These are phyloP conservation scores for Bujurquina vittata DNA, from an alignment of 2,113 vertebrate species.

Conservation along the genomic window DNA sequence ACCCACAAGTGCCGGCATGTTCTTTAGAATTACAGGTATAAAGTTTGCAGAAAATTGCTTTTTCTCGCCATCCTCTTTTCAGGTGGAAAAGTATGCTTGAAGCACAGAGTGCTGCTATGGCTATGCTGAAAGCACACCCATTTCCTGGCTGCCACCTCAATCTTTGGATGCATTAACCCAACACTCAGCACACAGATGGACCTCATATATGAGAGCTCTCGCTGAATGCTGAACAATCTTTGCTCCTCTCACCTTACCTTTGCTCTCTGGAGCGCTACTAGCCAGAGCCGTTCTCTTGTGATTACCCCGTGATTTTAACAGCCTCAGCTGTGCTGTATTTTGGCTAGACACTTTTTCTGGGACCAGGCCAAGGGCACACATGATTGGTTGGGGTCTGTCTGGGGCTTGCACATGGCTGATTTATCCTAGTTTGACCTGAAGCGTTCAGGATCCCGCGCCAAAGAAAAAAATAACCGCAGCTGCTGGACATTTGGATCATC, in stretches of 20 bases:
- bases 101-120: conserved; percentile 20
- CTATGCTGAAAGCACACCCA: conserved; percentile 18
- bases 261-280: conserved; percentile 44
- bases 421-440: conserved; percentile 53
- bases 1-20: conserved; percentile 5
- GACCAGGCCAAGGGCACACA: conserved; percentile 52
- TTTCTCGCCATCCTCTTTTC: not conserved
- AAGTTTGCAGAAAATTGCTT: conserved; percentile 25
- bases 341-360: conserved; percentile 70
- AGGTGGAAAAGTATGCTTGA: conserved; percentile 17
- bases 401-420: conserved; percentile 39
- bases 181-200: conserved; percentile 30
- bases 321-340: conserved; percentile 67
- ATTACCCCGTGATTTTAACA: conserved; percentile 74
- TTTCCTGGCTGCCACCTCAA: conserved; percentile 33
- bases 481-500: conserved; percentile 6
- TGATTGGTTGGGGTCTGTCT: conserved; percentile 64
- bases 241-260: conserved; percentile 42
- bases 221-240: conserved; percentile 30
- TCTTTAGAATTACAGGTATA: conserved; percentile 25
- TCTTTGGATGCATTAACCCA: conserved; percentile 32
- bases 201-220: conserved; percentile 8
- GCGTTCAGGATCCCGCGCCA: not conserved
- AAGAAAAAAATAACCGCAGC: conserved; percentile 2
- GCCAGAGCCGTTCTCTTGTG: conserved; percentile 56